Percentiles rank a stretch among this genome's conserved stretches.
Evolutionary conservation across 2,888 invertebrate species (phyloP).

Genomic region (Chrysina gloriosa): DNA sequence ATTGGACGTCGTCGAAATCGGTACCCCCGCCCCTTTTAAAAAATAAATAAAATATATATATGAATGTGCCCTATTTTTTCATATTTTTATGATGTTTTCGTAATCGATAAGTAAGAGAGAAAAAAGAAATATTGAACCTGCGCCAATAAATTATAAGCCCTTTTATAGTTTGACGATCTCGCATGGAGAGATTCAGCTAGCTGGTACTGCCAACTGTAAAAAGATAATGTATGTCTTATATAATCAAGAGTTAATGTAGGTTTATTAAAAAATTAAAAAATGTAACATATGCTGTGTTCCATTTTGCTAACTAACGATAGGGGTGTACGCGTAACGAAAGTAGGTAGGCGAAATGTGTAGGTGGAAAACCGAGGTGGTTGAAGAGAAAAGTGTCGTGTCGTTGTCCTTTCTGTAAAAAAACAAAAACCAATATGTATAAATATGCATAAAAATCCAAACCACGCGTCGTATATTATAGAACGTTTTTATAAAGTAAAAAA

Average conservation of each 20-base stretch:
- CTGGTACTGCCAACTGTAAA: conserved; percentile 67
- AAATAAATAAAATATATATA: background rate
- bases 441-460: too few relatives aligned
- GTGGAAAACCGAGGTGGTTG: background rate
- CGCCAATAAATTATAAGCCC: conserved; percentile 32
- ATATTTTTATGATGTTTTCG: conserved; percentile 1
- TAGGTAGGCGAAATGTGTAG: background rate
- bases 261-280: conserved; percentile 54
- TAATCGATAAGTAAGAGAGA: background rate
- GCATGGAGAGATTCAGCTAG: conserved; percentile 63
- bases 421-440: too few relatives aligned
- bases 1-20: background rate
- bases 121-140: conserved; percentile 14
- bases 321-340: conserved; percentile 27
- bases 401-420: too few relatives aligned
- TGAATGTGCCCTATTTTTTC: background rate
- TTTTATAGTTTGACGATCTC: conserved; percentile 60
- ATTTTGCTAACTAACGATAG: conserved; percentile 53
- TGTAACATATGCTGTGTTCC: conserved; percentile 59
- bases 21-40: background rate
- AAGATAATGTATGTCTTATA: conserved; percentile 65
- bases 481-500: too few relatives aligned
- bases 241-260: conserved; percentile 57
- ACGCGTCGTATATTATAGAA: too few relatives aligned
- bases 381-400: too few relatives aligned